phyloP scores from a whole-genome alignment of 1,140 invertebrate genomes.

The Eulimnadia texana region DNA sequence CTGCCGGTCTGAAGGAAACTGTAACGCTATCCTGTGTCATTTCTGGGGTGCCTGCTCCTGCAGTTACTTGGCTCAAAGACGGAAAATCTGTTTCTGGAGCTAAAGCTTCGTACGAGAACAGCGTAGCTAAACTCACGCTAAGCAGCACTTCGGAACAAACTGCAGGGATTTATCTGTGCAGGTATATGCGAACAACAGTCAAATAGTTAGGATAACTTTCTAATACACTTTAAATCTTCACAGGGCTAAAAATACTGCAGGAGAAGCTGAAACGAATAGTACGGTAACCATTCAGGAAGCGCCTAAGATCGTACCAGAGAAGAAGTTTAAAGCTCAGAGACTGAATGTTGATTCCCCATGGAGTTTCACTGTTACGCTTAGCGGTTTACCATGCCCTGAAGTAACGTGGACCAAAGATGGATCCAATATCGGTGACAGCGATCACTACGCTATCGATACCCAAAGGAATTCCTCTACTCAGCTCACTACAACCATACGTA shows the following conservation, averaged over 20 bases:
- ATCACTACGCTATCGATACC: slow-evolving; percentile 20
- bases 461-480: slow-evolving; percentile 41
- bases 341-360: slow-evolving; percentile 40
- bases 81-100: slow-evolving; percentile 29
- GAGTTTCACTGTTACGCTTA: slow-evolving; percentile 41
- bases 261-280: slow-evolving; percentile 51
- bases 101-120: slow-evolving; percentile 49
- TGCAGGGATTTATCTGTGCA: slow-evolving; percentile 50
- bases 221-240: slow-evolving; percentile 20
- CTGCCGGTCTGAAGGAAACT: slow-evolving; percentile 38
- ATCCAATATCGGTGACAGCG: slow-evolving; percentile 31
- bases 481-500: slow-evolving; percentile 40
- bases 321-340: slow-evolving; percentile 42
- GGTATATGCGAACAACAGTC: slow-evolving; percentile 32
- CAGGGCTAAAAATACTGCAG: slow-evolving; percentile 50
- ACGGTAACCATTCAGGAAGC: slow-evolving; percentile 47
- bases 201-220: slow-evolving; percentile 27
- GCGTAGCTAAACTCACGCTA: slow-evolving; percentile 55
- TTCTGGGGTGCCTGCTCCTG: slow-evolving; percentile 67
- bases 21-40: slow-evolving; percentile 56
- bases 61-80: slow-evolving; percentile 56
- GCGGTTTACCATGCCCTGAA: slow-evolving; percentile 49
- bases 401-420: slow-evolving; percentile 49
- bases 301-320: slow-evolving; percentile 43
- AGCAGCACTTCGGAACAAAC: slow-evolving; percentile 44